Evolutionary conservation across 2,888 invertebrate species (phyloP).

Genomic region (Metacarcinus magister): DNA sequence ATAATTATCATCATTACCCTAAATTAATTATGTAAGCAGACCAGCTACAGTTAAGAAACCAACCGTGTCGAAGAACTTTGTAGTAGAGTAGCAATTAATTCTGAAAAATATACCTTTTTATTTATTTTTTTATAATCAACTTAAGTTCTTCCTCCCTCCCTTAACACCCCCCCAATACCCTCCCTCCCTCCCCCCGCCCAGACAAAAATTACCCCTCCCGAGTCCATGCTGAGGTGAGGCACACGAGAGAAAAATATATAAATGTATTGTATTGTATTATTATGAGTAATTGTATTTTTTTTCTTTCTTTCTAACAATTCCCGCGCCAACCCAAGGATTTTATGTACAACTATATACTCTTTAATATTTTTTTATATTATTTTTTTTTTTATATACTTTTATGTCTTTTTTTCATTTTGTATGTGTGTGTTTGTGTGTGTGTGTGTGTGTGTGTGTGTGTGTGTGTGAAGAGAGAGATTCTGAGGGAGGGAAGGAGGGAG

Average conservation of each 20-base stretch:
- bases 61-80: too few relatives aligned
- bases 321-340: background rate
- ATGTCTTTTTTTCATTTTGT: background rate
- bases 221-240: background rate
- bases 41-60: too few relatives aligned
- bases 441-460: background rate
- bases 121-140: background rate
- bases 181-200: background rate
- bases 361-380: background rate
- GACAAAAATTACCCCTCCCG: background rate
- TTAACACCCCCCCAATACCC: background rate
- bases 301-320: background rate
- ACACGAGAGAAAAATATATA: conserved; percentile 26
- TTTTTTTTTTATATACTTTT: background rate
- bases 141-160: background rate
- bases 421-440: background rate
- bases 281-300: background rate
- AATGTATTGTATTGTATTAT: background rate
- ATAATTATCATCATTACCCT: too few relatives aligned
- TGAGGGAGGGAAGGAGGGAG: background rate
- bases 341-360: conserved; percentile 46
- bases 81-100: too few relatives aligned
- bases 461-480: background rate
- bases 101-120: background rate
- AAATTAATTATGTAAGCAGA: too few relatives aligned